A percentile compares a stretch with the other conserved stretches of the same genome.
Evolutionary conservation across 1,140 invertebrate species (phyloP).

Genomic region (Lordiphosa collinella): DNA sequence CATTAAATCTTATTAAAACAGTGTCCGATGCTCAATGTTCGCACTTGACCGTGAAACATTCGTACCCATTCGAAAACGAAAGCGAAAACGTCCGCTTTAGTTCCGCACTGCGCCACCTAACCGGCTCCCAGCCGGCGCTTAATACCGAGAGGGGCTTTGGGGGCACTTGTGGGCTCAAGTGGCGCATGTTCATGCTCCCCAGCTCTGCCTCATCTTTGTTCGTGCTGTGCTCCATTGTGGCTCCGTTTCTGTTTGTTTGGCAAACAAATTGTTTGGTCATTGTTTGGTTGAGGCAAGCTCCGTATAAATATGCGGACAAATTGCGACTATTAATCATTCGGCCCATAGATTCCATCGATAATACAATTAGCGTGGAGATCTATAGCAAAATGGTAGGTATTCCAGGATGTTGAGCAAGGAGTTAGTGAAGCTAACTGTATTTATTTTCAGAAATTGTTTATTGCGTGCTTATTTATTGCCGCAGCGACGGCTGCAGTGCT

Average conservation of each 20-base stretch:
- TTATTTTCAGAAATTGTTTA: conserved; percentile 60
- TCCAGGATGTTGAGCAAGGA: conserved; percentile 18
- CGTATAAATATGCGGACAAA: conserved; percentile 74
- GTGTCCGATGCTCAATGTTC: conserved; percentile 35
- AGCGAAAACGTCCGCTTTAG: conserved; percentile 55
- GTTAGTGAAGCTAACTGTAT: conserved; percentile 7
- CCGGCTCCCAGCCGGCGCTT: conserved; percentile 36
- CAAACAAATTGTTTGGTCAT: conserved; percentile 61
- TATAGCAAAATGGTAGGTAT: conserved; percentile 67
- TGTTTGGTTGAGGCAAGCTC: conserved; percentile 46
- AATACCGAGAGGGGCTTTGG: conserved; percentile 6
- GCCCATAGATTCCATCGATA: conserved; percentile 71
- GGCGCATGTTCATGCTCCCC: conserved; percentile 62
- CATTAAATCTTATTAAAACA: conserved; percentile 61
- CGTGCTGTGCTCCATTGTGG: neutral
- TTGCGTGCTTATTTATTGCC: conserved; percentile 72
- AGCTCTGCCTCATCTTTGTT: conserved; percentile 21
- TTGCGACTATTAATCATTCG: conserved; percentile 77
- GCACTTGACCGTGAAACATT: conserved; percentile 64
- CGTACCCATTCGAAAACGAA: conserved; percentile 32
- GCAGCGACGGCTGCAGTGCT: conserved; percentile 76
- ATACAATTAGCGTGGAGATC: conserved; percentile 71
- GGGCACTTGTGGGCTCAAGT: conserved; percentile 67
- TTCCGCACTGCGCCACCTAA: conserved; percentile 59
- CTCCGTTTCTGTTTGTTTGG: conserved; percentile 28